Percentiles rank a stretch among this genome's conserved stretches.
phyloP scores from a whole-genome alignment of 1,140 invertebrate genomes.

The Musca vetustissima region DNA sequence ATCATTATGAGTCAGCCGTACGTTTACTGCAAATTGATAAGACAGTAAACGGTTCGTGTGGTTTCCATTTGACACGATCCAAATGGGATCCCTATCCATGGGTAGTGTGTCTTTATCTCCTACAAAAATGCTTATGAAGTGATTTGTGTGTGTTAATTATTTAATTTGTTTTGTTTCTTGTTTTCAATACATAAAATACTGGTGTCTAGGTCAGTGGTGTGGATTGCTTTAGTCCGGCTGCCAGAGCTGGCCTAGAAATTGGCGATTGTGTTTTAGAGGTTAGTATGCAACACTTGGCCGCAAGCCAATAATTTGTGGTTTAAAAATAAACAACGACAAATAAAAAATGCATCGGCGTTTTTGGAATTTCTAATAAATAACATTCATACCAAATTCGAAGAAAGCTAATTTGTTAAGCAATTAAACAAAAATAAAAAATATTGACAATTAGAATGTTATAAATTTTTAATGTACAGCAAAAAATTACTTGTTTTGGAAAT shows the following conservation, averaged over 20 bases:
- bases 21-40: constrained; percentile 49
- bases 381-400: too few relatives aligned
- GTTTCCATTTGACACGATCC: constrained; percentile 67
- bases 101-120: constrained; percentile 57
- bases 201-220: constrained; percentile 56
- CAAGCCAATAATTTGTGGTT: background rate
- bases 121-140: background rate
- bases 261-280: constrained; percentile 67
- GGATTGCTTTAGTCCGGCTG: constrained; percentile 57
- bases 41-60: constrained; percentile 55
- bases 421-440: too few relatives aligned
- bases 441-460: too few relatives aligned
- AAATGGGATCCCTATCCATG: constrained; percentile 75
- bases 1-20: constrained; percentile 32
- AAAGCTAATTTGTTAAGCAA: background rate
- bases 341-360: background rate
- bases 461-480: too few relatives aligned
- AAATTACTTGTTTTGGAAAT: too few relatives aligned
- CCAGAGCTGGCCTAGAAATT: constrained; percentile 56
- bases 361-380: too few relatives aligned
- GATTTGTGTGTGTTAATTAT: too few relatives aligned
- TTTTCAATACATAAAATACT: constrained; percentile 6
- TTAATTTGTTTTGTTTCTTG: constrained; percentile 7
- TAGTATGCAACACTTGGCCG: constrained; percentile 28
- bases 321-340: too few relatives aligned